Percentiles rank a stretch among this genome's conserved stretches.
Evolutionary conservation across 2,888 invertebrate genomes (phyloP).

Genomic region (Sarcophaga rosellei): DNA sequence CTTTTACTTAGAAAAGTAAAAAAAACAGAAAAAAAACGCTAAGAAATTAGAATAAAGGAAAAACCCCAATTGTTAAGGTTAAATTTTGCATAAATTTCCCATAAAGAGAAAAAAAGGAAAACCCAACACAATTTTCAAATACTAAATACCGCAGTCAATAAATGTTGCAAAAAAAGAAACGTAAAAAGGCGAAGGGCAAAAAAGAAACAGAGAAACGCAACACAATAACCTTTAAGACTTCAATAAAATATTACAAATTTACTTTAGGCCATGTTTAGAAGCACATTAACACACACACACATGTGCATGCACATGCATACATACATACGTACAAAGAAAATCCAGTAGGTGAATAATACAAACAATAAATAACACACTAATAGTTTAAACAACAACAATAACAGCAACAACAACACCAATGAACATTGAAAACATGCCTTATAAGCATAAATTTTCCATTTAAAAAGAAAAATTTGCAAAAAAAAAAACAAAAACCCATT

Average conservation of each 20-base stretch:
- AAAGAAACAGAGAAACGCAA: no score
- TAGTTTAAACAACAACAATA: background rate
- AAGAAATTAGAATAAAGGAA: background rate
- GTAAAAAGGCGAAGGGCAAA: background rate
- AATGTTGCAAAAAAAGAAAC: conserved; percentile 14
- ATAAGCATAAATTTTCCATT: conserved; percentile 63
- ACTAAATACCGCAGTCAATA: background rate
- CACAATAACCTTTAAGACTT: conserved; percentile 33
- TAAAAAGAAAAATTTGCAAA: conserved; percentile 7
- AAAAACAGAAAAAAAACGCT: no score
- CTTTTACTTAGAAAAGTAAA: background rate
- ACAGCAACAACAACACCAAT: background rate
- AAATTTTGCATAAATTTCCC: conserved; percentile 64
- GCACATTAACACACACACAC: background rate
- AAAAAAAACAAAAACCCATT: conserved; percentile 13
- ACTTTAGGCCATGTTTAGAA: conserved; percentile 6
- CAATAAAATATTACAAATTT: conserved; percentile 44
- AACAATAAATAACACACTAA: conserved; percentile 55
- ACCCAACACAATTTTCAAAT: conserved; percentile 42
- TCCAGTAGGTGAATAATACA: conserved; percentile 2
- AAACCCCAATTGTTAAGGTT: conserved; percentile 50
- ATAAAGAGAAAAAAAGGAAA: conserved; percentile 58
- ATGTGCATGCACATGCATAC: no score
- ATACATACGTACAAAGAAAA: background rate
- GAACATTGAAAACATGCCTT: conserved; percentile 44